These are phyloP conservation scores for Nyctibius bracteatus DNA, from an alignment of 2,113 vertebrate genomes.

Conservation along the genomic window DNA sequence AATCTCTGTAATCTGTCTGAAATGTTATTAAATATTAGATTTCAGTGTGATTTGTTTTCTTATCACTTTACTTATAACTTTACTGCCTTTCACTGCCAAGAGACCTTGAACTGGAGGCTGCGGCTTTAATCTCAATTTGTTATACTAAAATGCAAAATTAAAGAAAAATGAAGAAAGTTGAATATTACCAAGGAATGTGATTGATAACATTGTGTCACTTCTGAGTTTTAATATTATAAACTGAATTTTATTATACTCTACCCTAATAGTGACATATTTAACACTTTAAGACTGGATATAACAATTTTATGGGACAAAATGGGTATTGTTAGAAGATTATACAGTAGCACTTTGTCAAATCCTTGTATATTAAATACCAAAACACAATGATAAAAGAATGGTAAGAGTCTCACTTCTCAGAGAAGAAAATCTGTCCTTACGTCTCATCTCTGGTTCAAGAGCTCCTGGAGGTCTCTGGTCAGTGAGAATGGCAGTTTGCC, in stretches of 20 bases:
- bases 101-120: constrained; percentile 42
- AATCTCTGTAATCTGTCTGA: constrained; percentile 26
- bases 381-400: constrained; percentile 63
- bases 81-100: constrained; percentile 41
- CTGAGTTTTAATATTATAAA: constrained; percentile 71
- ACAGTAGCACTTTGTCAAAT: constrained; percentile 68
- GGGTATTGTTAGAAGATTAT: constrained; percentile 70
- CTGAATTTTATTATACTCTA: constrained; percentile 58
- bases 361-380: constrained; percentile 72
- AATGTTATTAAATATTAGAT: constrained; percentile 41
- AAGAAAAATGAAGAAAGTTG: constrained; percentile 63
- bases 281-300: constrained; percentile 74
- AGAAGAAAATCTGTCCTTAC: background rate
- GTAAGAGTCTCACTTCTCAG: background rate
- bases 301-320: constrained; percentile 75
- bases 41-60: constrained; percentile 44
- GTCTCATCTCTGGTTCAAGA: background rate
- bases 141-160: constrained; percentile 70
- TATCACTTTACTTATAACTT: constrained; percentile 2
- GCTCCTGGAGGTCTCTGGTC: background rate
- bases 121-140: constrained; percentile 48
- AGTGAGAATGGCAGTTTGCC: background rate
- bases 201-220: constrained; percentile 66
- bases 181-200: constrained; percentile 58
- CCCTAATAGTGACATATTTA: constrained; percentile 70